Conservation (phyloP, 2,113 vertebrate genomes). For the Patagioenas fasciata region DNA sequence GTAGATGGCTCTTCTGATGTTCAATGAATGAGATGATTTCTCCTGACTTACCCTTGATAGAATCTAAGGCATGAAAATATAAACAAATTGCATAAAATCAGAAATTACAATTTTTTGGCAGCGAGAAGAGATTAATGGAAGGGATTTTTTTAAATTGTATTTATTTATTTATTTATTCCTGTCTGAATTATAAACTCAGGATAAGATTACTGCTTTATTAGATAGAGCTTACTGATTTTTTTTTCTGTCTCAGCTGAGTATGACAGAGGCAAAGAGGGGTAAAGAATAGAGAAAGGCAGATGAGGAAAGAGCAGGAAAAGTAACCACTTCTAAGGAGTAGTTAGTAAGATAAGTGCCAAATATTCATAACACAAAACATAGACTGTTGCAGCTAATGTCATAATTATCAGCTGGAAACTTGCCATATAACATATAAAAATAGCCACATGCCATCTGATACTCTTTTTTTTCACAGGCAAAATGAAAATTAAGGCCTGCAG, state of each 20-base stretch:
- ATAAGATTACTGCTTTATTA: not conserved
- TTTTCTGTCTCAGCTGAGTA: not conserved
- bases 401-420: slow-evolving; percentile 75
- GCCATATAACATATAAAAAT: slow-evolving; percentile 75
- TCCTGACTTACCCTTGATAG: slow-evolving; percentile 38
- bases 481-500: slow-evolving; percentile 66
- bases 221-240: not conserved
- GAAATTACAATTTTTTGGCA: not conserved
- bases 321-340: not conserved
- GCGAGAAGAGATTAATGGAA: not conserved
- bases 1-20: not conserved
- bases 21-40: slow-evolving; percentile 26
- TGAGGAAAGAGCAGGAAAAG: not conserved
- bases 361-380: slow-evolving; percentile 61
- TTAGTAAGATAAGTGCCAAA: slow-evolving; percentile 51
- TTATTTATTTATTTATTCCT: not conserved
- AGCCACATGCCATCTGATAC: slow-evolving; percentile 74
- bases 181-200: not conserved
- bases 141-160: not conserved
- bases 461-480: slow-evolving; percentile 62
- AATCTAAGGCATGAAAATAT: not conserved
- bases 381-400: slow-evolving; percentile 68
- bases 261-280: slow-evolving; percentile 38
- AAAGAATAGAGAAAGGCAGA: not conserved
- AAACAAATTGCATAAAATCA: not conserved